Percentiles rank a stretch among this genome's conserved stretches.
phyloP scores from a whole-genome alignment of 2,888 invertebrate genomes.

The Perizoma affinitatum region DNA sequence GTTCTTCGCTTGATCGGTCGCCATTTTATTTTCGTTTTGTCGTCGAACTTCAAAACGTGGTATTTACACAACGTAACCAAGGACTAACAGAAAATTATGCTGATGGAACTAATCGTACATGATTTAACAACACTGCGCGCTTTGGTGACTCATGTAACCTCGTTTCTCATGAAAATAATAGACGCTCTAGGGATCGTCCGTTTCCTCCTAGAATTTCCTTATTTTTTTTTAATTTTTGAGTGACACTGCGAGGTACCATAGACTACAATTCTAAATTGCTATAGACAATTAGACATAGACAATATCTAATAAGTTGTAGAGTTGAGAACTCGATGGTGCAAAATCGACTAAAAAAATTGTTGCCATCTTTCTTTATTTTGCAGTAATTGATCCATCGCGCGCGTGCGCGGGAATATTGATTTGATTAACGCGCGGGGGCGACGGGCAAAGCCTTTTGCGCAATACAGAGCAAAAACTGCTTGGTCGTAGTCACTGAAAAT shows the following conservation, averaged over 20 bases:
- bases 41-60: slow-evolving; percentile 62
- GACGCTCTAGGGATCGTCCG: slow-evolving; percentile 65
- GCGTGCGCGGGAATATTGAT: neutral
- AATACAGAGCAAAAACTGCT: neutral
- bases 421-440: neutral
- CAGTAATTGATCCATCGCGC: neutral
- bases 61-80: slow-evolving; percentile 75
- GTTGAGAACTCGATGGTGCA: neutral
- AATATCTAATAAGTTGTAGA: neutral
- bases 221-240: slow-evolving; percentile 40
- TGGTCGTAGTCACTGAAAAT: neutral
- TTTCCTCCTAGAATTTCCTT: slow-evolving; percentile 65
- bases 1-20: slow-evolving; percentile 91
- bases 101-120: slow-evolving; percentile 73
- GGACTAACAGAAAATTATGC: slow-evolving; percentile 70
- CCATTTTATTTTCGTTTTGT: slow-evolving; percentile 87
- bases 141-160: slow-evolving; percentile 75
- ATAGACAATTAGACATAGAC: slow-evolving; percentile 44
- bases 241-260: neutral
- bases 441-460: neutral
- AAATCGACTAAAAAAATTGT: slow-evolving; percentile 10
- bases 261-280: neutral
- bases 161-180: slow-evolving; percentile 63
- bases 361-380: neutral
- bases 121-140: slow-evolving; percentile 67